Base-by-base conservation (phyloP, 2,888 invertebrate species). In the Hermaeophaga mercurialis region DNA sequence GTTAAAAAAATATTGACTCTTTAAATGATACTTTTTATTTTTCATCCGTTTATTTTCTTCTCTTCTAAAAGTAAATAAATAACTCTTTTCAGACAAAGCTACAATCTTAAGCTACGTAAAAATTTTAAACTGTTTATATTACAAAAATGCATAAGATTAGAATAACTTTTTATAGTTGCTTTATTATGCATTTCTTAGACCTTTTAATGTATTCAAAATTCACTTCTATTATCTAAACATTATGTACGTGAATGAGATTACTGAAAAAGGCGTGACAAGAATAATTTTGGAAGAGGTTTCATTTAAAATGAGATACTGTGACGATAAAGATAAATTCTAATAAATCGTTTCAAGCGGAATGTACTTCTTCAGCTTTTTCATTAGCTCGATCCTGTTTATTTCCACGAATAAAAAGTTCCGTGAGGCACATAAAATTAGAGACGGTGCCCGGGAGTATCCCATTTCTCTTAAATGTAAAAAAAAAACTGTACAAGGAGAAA, bases 351-450 rank as follows among this genome's bases (percentile, higher is more conserved):
- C 15, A 31, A 45, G 45, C 18, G 31, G 3, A 45, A 33, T 33
- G 28, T 49, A 49, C 39, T 49, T 8, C 15, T 39, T 26, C 18
- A 39, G 17, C 28, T 50, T 50, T 50, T 50, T 50, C 41, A 50
- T 50, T 50, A 50, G 15, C 11, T 26, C 26, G 39, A 39, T 49
- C 39, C 39, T 15, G 28, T 49, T 49, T 49, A 49, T 49, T 49
- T 18, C 31, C 38, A 18, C n/a, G 47, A 47, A 47, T 47, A 47
- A 47, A 34, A 19, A 28, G 33, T 18, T 36, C 18, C 31, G 11
- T 18, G 26, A 49, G 31, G 39, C 39, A 28, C 28, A 49, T 39
- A 26, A 49, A 50, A 50, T 50, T 50, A 50, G 41, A 41, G 39
- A 14, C 41, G 12, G 7, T 12, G 12, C 19, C 39, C 19, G 6